Conservation (phyloP, 2,797 vertebrate species). For the Sebastes ruberrimus region DNA sequence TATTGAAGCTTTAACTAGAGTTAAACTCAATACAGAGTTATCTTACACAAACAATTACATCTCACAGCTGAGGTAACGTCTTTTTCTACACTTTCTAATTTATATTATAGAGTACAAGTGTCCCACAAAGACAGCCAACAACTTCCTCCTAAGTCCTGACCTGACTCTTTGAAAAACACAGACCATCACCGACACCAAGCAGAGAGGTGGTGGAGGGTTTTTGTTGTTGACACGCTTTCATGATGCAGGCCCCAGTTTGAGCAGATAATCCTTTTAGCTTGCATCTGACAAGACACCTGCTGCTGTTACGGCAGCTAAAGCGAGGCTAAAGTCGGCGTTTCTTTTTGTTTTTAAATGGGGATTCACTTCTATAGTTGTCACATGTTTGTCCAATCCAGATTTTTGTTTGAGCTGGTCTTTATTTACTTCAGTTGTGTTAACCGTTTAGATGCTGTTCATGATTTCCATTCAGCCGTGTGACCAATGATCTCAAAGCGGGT, state of each 20-base stretch:
- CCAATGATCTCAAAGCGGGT: not conserved
- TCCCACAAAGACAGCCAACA: not conserved
- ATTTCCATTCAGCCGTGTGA: not conserved
- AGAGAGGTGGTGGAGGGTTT: slow-evolving; percentile 6
- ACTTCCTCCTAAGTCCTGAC: not conserved
- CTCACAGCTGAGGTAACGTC: not conserved
- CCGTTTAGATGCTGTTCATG: not conserved
- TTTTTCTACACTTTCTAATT: not conserved
- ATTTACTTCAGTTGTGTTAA: not conserved
- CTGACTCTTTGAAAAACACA: not conserved
- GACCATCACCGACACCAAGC: not conserved
- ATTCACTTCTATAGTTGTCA: no score
- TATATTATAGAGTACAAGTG: not conserved
- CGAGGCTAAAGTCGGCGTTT: not conserved
- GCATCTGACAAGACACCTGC: slow-evolving; percentile 54
- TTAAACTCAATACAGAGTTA: not conserved
- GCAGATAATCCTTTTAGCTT: slow-evolving; percentile 55
- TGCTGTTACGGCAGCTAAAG: slow-evolving; percentile 14
- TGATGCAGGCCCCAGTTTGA: slow-evolving; percentile 37
- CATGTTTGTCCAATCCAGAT: not conserved
- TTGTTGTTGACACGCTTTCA: slow-evolving; percentile 44
- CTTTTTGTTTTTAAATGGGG: not conserved
- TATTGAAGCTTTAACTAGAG: no score
- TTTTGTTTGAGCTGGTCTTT: not conserved
- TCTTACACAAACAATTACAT: not conserved